phyloP scores from a whole-genome alignment of 1,140 invertebrate genomes.

The Dufourea novaeangliae region DNA sequence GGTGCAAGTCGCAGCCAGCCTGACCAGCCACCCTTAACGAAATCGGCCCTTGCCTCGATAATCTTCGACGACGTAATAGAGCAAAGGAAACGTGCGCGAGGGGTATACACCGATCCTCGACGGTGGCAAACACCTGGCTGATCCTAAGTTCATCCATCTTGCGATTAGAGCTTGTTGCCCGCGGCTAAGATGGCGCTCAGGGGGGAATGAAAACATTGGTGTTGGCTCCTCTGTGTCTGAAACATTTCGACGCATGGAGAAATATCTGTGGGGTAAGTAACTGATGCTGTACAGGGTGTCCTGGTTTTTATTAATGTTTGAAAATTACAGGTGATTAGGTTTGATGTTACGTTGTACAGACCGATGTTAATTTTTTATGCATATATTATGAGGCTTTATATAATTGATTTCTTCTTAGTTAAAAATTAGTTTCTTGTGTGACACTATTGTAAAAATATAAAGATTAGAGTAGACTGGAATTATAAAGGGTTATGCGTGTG shows the following conservation, averaged over 20 bases:
- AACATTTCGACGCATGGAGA: no score
- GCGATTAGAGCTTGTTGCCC: slow-evolving; percentile 22
- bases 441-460: no score
- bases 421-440: no score
- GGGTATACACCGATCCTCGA: slow-evolving; percentile 23
- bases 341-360: no score
- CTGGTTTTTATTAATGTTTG: no score
- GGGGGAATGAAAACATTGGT: neutral
- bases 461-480: no score
- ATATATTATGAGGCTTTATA: no score
- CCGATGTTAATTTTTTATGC: no score
- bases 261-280: neutral
- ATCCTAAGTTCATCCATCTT: slow-evolving; percentile 58
- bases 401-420: no score
- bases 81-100: slow-evolving; percentile 48
- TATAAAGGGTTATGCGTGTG: no score
- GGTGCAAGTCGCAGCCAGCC: slow-evolving; percentile 61
- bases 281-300: neutral
- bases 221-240: no score
- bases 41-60: slow-evolving; percentile 61
- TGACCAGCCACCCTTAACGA: slow-evolving; percentile 64
- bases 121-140: slow-evolving; percentile 57
- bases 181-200: neutral
- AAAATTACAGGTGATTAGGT: no score
- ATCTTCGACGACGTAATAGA: slow-evolving; percentile 66